Evolutionary conservation across 2,797 vertebrate genomes (phyloP).

Genomic region (Xyrichtys novacula): DNA sequence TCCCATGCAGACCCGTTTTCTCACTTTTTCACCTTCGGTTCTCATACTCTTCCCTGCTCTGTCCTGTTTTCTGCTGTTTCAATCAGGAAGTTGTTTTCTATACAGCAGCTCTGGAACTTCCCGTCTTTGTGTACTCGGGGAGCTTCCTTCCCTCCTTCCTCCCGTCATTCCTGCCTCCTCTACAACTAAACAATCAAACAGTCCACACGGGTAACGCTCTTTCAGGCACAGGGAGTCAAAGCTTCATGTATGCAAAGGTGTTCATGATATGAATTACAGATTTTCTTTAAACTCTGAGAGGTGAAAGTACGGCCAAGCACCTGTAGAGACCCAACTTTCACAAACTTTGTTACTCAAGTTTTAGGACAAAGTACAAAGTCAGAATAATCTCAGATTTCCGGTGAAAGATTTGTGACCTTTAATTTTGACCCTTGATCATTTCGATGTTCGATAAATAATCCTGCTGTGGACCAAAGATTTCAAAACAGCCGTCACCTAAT

Average conservation of each 20-base stretch:
- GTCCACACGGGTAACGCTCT: not conserved
- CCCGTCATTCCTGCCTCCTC: conserved; percentile 2
- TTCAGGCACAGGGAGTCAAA: not conserved
- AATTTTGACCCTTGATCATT: not conserved
- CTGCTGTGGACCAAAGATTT: too few species aligned
- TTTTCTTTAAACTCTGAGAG: not conserved
- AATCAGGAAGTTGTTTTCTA: conserved; percentile 62
- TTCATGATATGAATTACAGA: not conserved
- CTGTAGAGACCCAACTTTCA: not conserved
- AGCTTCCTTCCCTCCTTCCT: conserved; percentile 68
- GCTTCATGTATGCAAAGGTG: not conserved
- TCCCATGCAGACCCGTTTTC: not conserved
- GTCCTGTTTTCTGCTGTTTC: conserved; percentile 35
- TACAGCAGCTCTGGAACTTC: conserved; percentile 63
- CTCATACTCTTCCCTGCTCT: not conserved
- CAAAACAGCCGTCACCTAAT: too few species aligned
- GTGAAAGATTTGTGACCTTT: not conserved
- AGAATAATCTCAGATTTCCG: too few species aligned
- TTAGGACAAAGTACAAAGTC: too few species aligned
- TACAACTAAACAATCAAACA: not conserved
- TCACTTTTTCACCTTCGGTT: not conserved
- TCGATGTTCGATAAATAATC: too few species aligned
- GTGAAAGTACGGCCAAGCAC: not conserved
- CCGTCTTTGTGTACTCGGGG: conserved; percentile 70
- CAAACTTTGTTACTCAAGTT: not conserved